Conservation (phyloP, 2,888 invertebrate genomes). For the Diloba caeruleocephala region DNA sequence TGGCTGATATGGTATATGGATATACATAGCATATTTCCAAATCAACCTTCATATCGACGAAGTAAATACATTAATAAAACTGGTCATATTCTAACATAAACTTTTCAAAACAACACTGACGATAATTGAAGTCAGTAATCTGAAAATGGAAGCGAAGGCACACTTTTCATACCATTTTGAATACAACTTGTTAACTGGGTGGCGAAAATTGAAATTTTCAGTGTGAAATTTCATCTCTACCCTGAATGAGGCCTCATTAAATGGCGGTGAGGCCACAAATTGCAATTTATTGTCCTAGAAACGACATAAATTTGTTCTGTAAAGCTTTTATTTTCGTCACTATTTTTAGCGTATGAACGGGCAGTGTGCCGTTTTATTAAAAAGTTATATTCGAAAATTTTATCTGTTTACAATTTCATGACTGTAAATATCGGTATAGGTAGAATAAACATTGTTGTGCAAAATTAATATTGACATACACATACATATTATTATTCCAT, state of each 20-base stretch:
- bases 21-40: no score
- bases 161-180: constrained; percentile 42
- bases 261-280: constrained; percentile 55
- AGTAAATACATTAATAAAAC: constrained; percentile 24
- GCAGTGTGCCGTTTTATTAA: no score
- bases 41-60: no score
- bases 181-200: constrained; percentile 56
- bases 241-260: constrained; percentile 59
- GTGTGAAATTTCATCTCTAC: constrained; percentile 55
- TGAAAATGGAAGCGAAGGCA: constrained; percentile 36
- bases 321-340: constrained; percentile 44
- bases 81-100: no score
- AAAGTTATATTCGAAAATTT: background rate
- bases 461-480: no score
- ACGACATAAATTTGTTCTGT: constrained; percentile 52
- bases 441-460: no score
- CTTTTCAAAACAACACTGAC: no score
- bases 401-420: no score
- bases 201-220: constrained; percentile 68
- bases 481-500: no score
- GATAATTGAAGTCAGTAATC: constrained; percentile 33
- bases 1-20: no score
- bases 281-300: constrained; percentile 61
- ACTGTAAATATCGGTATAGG: no score
- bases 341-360: no score